Evolutionary conservation across 1,140 invertebrate species (phyloP), one percentile per base, ranked within the genome.

Genomic region (Daktulosphaira vitifoliae): DNA sequence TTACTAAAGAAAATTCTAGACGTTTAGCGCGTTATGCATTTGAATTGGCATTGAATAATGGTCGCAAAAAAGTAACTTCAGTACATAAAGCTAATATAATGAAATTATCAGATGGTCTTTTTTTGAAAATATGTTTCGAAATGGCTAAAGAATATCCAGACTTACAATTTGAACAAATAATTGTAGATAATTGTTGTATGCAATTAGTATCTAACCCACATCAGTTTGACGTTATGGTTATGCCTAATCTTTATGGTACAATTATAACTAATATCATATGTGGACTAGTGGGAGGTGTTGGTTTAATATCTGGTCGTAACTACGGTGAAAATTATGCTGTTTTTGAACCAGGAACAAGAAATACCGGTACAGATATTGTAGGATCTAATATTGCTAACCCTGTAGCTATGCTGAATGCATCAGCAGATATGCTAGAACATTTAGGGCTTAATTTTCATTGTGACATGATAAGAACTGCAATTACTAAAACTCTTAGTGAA

Each of bases 31-130:
- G 92, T 68, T 99, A 90, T 78, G 96, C 95, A 0, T 99, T 99
- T 73, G 88, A 98, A 73, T 98, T 88, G 75, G 96, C 96, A 6
- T 85, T 83, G 69, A 84, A 83, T 66, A 83, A 94, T 73, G 86
- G 87, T 37, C 82, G 94, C 37, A 94, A 92, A 75, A 93, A 92
- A 77, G 85, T 97, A 15, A 98, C 96, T 1, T 96, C 92, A 15
- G 88, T 99, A 37, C 96, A 99, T 78, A 99, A 99, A 77, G 96
- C 96, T 0, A 99, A 99, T 74, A 98, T 99, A 67, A 98, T 98
- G 86, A 96, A 97, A 78, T 74, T 96, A 18, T 93, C 93, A 0
- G 96, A 98, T 76, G 95, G 96, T 25, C 77, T 98, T 1, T 98
- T 98, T 74, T 76, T 98, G 68, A 89, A 93, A 71, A 91, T 86